Percentiles rank a stretch among this genome's conserved stretches.
phyloP scores from a whole-genome alignment of 2,888 invertebrate species.

The Tridacna gigas region DNA sequence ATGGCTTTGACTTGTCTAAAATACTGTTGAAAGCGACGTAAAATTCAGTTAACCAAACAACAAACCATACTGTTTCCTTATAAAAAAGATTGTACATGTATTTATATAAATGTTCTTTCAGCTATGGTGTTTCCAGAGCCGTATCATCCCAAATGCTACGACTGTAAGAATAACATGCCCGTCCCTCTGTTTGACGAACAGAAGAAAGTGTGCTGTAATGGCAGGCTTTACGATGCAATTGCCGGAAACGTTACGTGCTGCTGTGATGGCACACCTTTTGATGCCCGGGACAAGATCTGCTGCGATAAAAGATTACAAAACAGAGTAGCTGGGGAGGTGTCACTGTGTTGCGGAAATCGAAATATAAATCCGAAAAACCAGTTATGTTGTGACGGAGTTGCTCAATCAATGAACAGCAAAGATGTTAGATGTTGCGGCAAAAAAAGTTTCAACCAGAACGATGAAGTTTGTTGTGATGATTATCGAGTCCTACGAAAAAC shows the following conservation, averaged over 20 bases:
- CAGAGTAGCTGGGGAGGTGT: conserved; percentile 42
- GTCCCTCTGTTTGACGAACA: conserved; percentile 51
- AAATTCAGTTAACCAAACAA: not conserved
- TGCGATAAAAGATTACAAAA: conserved; percentile 43
- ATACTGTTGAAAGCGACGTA: not conserved
- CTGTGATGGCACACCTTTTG: conserved; percentile 44
- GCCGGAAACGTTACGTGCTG: conserved; percentile 56
- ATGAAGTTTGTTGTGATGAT: conserved; percentile 54
- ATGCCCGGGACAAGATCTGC: conserved; percentile 43
- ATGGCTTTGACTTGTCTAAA: not conserved
- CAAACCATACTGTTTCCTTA: too few species aligned
- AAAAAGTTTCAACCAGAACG: conserved; percentile 44
- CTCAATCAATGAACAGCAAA: conserved; percentile 36
- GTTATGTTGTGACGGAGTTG: conserved; percentile 49
- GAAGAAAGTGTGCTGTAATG: conserved; percentile 53
- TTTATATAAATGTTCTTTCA: not conserved
- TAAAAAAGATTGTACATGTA: too few species aligned
- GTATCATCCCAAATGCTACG: conserved; percentile 57
- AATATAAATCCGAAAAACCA: conserved; percentile 47
- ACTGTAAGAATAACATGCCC: conserved; percentile 45
- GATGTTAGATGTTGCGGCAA: conserved; percentile 49
- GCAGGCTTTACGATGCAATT: conserved; percentile 44
- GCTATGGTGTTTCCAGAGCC: conserved; percentile 54
- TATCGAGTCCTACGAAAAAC: conserved; percentile 36
- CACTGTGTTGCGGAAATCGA: conserved; percentile 46